Base-by-base conservation (phyloP, 2,797 vertebrate species). In the Spheniscus humboldti region DNA sequence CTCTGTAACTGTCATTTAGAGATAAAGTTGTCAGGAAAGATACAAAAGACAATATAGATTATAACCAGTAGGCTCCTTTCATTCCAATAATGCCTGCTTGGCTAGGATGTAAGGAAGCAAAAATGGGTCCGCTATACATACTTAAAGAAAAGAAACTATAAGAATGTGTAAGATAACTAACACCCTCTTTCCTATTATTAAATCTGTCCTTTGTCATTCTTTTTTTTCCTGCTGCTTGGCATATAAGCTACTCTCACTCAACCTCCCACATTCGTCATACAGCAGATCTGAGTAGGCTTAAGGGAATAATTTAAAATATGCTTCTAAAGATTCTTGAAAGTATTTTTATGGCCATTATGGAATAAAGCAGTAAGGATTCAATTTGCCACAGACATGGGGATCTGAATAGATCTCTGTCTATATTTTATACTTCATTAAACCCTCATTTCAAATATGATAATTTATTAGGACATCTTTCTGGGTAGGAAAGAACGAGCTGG, bases 171-270 rank as follows among this genome's bases (percentile, higher is more conserved):
- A 90, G 48, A 66, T 69, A 88, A 41, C 22, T 71, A 67, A 45
- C 43, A 48, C 25, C 7, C 4, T 76, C 18, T 81, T 73, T 91
- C 66, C 59, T 90, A 89, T 94, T 87, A 94, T 93, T 91, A 83
- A 78, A 88, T 95, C n/a, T 73, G 9, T 88, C 55, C 66, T 91
- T 92, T 91, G 84, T 94, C 2, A 48, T 88, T 30, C 17, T n/a
- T 57, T 59, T 66, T 63, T 73, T 69, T 35, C 7, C 25, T 87
- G 39, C 24, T 94, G 53, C 50, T 94, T 90, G 76, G 53, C 89
- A 68, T 92, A 82, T 73, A 92, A 91, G 10, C 62, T 95, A 48
- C 78, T 95, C 59, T 95, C 94, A 92, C 92, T 95, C 87, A 97
- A 73, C 76, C 92, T 96, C 92, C 96, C 41, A 95, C 94, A 81